phyloP scores from a whole-genome alignment of 1,140 invertebrate species.

The Bombus polaris region DNA sequence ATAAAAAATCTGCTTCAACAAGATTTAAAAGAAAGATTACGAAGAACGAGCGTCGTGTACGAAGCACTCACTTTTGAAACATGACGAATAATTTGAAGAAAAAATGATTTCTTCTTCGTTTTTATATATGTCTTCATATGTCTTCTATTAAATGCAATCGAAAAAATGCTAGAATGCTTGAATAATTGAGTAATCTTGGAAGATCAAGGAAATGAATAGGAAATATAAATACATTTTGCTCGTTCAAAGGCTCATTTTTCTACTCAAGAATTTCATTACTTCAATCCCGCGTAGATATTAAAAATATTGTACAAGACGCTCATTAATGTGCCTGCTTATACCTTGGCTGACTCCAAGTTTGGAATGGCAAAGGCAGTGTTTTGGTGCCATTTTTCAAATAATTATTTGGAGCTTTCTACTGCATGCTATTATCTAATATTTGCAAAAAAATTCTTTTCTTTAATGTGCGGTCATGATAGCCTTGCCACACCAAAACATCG shows the following conservation, averaged over 20 bases:
- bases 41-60: slow-evolving; percentile 31
- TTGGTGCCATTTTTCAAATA: slow-evolving; percentile 86
- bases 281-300: slow-evolving; percentile 10
- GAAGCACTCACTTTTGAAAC: background rate
- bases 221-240: slow-evolving; percentile 48
- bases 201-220: slow-evolving; percentile 21
- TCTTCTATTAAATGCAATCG: background rate
- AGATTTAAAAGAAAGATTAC: slow-evolving; percentile 14
- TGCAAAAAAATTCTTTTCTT: slow-evolving; percentile 21
- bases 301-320: slow-evolving; percentile 63
- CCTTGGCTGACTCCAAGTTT: slow-evolving; percentile 85
- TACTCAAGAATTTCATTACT: slow-evolving; percentile 33
- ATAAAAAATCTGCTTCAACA: slow-evolving; percentile 20
- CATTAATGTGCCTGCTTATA: slow-evolving; percentile 85
- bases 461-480: slow-evolving; percentile 81
- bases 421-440: slow-evolving; percentile 33
- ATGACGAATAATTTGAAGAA: background rate
- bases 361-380: slow-evolving; percentile 87
- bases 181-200: slow-evolving; percentile 8
- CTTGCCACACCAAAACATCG: slow-evolving; percentile 84
- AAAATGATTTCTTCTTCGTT: slow-evolving; percentile 6
- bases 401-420: slow-evolving; percentile 64
- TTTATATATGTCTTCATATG: background rate
- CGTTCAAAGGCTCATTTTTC: slow-evolving; percentile 78
- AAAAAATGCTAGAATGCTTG: background rate